Evolutionary conservation across 2,888 invertebrate genomes (phyloP), one percentile per base, ranked within the genome.

Genomic region (Apoda limacodes): DNA sequence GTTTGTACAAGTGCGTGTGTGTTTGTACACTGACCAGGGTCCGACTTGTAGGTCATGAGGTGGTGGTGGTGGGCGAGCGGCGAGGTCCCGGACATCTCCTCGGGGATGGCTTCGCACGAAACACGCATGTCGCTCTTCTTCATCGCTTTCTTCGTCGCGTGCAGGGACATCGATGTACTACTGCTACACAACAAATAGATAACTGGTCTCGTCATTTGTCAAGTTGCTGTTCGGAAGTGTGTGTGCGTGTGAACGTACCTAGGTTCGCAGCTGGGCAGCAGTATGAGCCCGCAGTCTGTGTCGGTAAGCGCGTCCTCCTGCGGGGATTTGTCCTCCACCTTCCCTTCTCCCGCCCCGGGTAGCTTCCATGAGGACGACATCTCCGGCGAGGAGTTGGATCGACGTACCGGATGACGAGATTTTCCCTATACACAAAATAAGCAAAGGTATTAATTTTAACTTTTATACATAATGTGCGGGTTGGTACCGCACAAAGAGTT

Each of bases 351-450:
- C 35, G 40, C 24, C 46, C 58, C 46, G 23, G 37, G 52, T 48
- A 88, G 86, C 38, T 92, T 90, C 91, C 92, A 93, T 55, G 88
- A 90, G 2, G 92, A 89, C 37, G 90, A 92, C 93, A 95, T 93
- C 81, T 95, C 95, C 1, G 94, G 94, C 49, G 93, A 93, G 29
- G 94, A 94, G 82, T 94, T 94, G 23, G 93, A 92, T 38, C 94
- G 84, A 1, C 93, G 85, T 35, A 95, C 93, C 5, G 93, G 93
- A 76, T 92, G 92, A 7, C 92, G 83, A 0, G 87, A 85, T 50
- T 85, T 85, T 46, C 72, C 67, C 80, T 76, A 61, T 17, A 5
- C 14, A 34, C 59, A n/a, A n/a, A 10, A 25, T 7, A 7, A 22
- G 12, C 10, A n/a, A n/a, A n/a, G n/a, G n/a, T n/a, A n/a, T n/a